A percentile compares a stretch with the other conserved stretches of the same genome.
phyloP scores from a whole-genome alignment of 2,113 vertebrate species.

The Tiliqua scincoides region DNA sequence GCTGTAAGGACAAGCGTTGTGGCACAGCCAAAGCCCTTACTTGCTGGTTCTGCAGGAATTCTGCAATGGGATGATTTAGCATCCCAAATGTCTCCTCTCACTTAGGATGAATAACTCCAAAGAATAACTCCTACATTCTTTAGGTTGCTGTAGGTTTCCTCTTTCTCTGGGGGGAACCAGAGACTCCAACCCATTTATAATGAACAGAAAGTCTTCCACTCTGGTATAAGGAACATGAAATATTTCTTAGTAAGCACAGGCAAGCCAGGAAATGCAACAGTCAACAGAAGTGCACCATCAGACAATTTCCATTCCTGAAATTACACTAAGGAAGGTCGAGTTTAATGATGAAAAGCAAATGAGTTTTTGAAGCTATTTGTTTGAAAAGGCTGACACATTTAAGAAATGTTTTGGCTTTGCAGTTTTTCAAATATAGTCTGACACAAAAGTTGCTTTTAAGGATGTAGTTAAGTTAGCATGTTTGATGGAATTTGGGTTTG shows the following conservation, averaged over 20 bases:
- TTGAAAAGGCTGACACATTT: not conserved
- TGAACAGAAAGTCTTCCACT: not conserved
- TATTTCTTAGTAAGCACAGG: not conserved
- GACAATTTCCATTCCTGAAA: not conserved
- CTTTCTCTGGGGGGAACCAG: too few species aligned
- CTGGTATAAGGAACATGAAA: not conserved
- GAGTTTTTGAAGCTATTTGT: not conserved
- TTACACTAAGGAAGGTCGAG: not conserved
- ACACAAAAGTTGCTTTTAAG: not conserved
- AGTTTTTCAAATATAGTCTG: not conserved
- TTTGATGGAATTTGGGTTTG: not conserved
- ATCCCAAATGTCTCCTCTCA: not conserved
- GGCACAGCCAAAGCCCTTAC: not conserved
- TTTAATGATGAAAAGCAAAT: not conserved
- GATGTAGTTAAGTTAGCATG: not conserved
- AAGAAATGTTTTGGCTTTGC: not conserved
- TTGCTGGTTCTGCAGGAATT: not conserved
- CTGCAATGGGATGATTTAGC: not conserved
- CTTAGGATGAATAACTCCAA: not conserved
- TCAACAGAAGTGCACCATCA: not conserved
- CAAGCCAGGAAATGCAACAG: not conserved
- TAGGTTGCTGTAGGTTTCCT: not conserved
- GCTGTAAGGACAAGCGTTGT: not conserved
- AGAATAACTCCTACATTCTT: not conserved
- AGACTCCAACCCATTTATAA: not conserved